A percentile compares a stretch with the other conserved stretches of the same genome.
Evolutionary conservation across 2,113 vertebrate species (phyloP).

Genomic region (Neogale vison): DNA sequence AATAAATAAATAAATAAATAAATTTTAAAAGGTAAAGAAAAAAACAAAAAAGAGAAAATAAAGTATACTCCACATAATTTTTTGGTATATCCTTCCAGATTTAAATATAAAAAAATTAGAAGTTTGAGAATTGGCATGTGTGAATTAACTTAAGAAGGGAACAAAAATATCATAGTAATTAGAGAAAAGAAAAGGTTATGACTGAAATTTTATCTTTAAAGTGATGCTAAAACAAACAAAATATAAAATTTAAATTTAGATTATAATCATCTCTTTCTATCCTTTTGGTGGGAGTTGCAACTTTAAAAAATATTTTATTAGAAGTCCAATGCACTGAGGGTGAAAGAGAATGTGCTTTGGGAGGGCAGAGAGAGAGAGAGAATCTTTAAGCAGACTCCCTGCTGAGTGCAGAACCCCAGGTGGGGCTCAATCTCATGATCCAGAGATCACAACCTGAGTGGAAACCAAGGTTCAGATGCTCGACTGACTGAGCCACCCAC

Average conservation of each 20-base stretch:
- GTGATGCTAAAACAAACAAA: not conserved
- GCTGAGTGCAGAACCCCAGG: not conserved
- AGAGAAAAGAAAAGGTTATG: not conserved
- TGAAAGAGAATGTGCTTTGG: no score
- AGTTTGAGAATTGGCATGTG: not conserved
- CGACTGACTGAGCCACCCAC: not conserved
- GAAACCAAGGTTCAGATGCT: not conserved
- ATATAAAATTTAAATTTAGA: not conserved
- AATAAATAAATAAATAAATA: no score
- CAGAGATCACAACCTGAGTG: not conserved
- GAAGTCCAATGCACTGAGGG: no score
- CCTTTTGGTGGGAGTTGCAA: not conserved
- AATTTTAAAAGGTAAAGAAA: not conserved
- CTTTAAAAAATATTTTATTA: not conserved
- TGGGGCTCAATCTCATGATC: not conserved
- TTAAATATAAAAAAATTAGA: conserved; percentile 34
- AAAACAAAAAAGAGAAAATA: not conserved
- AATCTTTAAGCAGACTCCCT: not conserved
- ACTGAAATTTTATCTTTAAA: conserved; percentile 2
- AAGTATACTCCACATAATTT: not conserved
- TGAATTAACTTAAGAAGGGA: not conserved
- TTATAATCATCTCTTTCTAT: not conserved
- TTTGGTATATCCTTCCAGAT: not conserved
- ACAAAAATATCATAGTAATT: not conserved
- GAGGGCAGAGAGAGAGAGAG: no score